These are phyloP conservation scores for Sebastes minor DNA, from an alignment of 2,797 vertebrate genomes.

Conservation along the genomic window DNA sequence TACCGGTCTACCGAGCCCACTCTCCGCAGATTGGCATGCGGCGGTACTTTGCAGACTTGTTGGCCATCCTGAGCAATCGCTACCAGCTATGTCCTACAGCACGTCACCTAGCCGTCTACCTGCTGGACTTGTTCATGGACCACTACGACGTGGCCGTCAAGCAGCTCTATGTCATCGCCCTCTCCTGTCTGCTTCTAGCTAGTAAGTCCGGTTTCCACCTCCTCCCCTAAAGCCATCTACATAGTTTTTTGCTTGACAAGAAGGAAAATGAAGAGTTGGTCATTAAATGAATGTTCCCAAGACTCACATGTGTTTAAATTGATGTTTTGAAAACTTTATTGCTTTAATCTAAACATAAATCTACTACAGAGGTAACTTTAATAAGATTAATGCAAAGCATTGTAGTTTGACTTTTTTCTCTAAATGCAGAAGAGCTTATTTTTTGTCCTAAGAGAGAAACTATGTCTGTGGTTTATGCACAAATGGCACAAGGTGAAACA, in stretches of 20 bases:
- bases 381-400: not conserved
- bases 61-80: conserved; percentile 88
- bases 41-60: conserved; percentile 88
- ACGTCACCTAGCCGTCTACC: conserved; percentile 89
- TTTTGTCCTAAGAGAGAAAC: not conserved
- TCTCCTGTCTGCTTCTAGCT: conserved; percentile 92
- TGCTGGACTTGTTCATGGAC: conserved; percentile 91
- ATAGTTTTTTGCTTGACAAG: not conserved
- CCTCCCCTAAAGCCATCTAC: not conserved
- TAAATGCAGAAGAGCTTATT: not conserved
- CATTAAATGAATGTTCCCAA: not conserved
- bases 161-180: conserved; percentile 87
- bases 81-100: conserved; percentile 89
- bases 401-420: not conserved
- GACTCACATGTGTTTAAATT: not conserved
- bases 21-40: conserved; percentile 92
- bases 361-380: not conserved
- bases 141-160: conserved; percentile 87
- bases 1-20: conserved; percentile 87
- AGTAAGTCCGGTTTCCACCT: conserved; percentile 80
- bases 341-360: not conserved
- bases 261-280: not conserved
- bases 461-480: conserved; percentile 42
- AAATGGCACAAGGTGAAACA: conserved; percentile 41
- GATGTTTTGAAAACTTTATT: not conserved